A percentile compares a stretch with the other conserved stretches of the same genome.
phyloP scores from a whole-genome alignment of 2,888 invertebrate species.

The Aspidiotus rigidus region DNA sequence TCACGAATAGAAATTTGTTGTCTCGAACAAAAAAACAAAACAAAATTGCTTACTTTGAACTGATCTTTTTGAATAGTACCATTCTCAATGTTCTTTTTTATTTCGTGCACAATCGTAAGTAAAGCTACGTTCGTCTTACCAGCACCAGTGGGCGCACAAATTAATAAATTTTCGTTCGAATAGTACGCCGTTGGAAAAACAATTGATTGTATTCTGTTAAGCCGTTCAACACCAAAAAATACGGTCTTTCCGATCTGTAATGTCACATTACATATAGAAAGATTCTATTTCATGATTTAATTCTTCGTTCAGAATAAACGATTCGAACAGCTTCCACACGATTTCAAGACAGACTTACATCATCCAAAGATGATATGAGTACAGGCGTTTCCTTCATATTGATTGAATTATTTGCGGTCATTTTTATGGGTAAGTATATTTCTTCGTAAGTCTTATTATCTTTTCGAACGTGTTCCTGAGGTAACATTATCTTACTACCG shows the following conservation, averaged over 20 bases:
- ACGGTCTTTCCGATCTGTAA: conserved; percentile 74
- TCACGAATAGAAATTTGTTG: not conserved
- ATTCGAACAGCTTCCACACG: conserved; percentile 11
- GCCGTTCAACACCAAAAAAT: conserved; percentile 71
- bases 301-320: too few relatives aligned
- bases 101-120: conserved; percentile 80
- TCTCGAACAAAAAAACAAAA: not conserved
- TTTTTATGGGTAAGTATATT: conserved; percentile 67
- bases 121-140: conserved; percentile 99
- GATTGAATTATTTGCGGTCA: conserved; percentile 47
- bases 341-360: conserved; percentile 46
- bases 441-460: conserved; percentile 73
- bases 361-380: conserved; percentile 54
- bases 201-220: conserved; percentile 92
- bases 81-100: conserved; percentile 68
- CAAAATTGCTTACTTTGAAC: conserved; percentile 33
- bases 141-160: conserved; percentile 98
- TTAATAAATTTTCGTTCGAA: conserved; percentile 90
- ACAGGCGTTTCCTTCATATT: conserved; percentile 57
- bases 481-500: conserved; percentile 67
- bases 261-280: not conserved
- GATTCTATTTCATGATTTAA: not conserved
- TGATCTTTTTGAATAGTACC: conserved; percentile 34
- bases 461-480: conserved; percentile 65
- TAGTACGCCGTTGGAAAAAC: conserved; percentile 92